A percentile compares a stretch with the other conserved stretches of the same genome.
These are phyloP conservation scores for Drosophila yooni DNA, from an alignment of 2,888 invertebrate genomes.

Conservation along the genomic window DNA sequence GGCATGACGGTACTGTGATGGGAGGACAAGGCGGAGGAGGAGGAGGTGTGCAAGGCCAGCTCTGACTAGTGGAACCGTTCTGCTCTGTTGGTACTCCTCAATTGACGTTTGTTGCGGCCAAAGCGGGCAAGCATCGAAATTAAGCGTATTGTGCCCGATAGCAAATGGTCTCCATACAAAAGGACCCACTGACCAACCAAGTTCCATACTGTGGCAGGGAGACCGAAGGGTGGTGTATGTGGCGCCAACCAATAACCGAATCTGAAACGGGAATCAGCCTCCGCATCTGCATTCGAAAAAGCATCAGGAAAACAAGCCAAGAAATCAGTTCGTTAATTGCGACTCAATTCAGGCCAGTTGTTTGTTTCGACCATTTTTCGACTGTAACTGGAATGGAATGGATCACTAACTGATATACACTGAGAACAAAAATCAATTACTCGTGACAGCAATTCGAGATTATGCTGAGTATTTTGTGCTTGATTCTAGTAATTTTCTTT, in stretches of 20 bases:
- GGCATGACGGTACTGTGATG: background rate
- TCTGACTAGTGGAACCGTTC: conserved; percentile 2
- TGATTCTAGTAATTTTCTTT: background rate
- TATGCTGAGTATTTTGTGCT: background rate
- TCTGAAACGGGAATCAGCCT: conserved; percentile 5
- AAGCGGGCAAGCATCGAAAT: conserved; percentile 32
- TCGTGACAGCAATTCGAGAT: background rate
- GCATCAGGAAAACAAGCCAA: conserved; percentile 33
- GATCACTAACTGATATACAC: background rate
- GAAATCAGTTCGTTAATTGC: conserved; percentile 55
- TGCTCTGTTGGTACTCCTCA: conserved; percentile 10
- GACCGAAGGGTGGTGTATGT: background rate
- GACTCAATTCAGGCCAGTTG: conserved; percentile 25
- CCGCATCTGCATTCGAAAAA: conserved; percentile 4
- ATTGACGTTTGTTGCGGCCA: conserved; percentile 52
- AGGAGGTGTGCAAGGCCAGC: background rate
- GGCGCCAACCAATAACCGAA: background rate
- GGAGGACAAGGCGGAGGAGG: background rate
- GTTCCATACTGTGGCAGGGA: background rate
- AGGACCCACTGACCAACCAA: conserved; percentile 24
- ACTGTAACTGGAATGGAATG: background rate
- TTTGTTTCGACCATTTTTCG: conserved; percentile 14
- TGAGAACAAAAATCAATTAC: background rate
- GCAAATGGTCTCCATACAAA: conserved; percentile 30
- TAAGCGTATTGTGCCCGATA: conserved; percentile 49